These are phyloP conservation scores for Clarias macrocephalus DNA, from an alignment of 2,113 vertebrate genomes.

Conservation along the genomic window DNA sequence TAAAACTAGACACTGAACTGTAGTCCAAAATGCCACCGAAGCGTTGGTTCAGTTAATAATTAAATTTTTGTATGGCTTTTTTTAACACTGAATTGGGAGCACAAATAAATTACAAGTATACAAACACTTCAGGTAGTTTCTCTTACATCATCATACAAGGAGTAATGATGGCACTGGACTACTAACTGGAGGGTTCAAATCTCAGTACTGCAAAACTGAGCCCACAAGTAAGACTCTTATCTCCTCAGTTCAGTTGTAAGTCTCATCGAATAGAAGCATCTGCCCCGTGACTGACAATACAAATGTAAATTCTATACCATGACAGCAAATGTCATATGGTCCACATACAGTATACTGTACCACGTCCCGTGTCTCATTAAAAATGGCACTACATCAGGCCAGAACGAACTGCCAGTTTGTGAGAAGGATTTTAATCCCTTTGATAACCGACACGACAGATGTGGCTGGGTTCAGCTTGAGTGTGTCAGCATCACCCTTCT, in stretches of 20 bases:
- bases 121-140: not conserved
- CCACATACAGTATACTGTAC: not conserved
- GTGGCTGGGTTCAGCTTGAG: slow-evolving; percentile 97
- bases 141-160: not conserved
- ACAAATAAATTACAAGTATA: slow-evolving; percentile 19
- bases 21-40: not conserved
- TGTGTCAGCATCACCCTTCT: slow-evolving; percentile 94
- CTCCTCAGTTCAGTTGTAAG: not conserved
- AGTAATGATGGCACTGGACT: not conserved
- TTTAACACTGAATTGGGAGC: not conserved
- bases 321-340: slow-evolving; percentile 30
- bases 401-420: slow-evolving; percentile 97
- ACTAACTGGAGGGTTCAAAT: not conserved
- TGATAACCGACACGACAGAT: slow-evolving; percentile 90
- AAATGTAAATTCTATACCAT: slow-evolving; percentile 1
- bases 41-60: not conserved
- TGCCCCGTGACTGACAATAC: not conserved
- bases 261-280: not conserved
- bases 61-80: slow-evolving; percentile 17
- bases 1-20: not conserved
- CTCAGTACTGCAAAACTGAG: not conserved
- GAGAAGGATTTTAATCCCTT: slow-evolving; percentile 92
- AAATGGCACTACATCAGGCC: slow-evolving; percentile 72
- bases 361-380: not conserved
- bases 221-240: not conserved